Base-by-base conservation (phyloP, 2,797 vertebrate genomes). In the Ctenosaura bakeri region DNA sequence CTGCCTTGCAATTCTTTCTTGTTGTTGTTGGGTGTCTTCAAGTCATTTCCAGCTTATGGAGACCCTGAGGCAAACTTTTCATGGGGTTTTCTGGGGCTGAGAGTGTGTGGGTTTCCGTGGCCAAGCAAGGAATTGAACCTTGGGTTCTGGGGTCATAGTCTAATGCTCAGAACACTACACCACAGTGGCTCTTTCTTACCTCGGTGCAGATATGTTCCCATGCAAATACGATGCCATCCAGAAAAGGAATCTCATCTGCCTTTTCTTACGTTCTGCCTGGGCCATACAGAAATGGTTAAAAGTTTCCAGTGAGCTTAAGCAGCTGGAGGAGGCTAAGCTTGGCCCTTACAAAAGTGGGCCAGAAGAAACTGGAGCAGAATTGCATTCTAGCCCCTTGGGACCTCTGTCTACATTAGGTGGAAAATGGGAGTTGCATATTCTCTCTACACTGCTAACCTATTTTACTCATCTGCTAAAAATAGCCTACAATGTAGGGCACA, bases 401-500 rank as follows among this genome's bases (percentile, higher is more conserved):
- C 10, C 10, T 66, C 42, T 0, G 4, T 52, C 56, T n/a, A 0
- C n/a, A 20, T 89, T 90, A 66, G 46, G 1, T 6, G 0, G 4
- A 77, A 74, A 91, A 66, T 29, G 7, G 0, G 93, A 91, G 84
- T 94, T 91, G 81, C 93, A 82, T 93, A 85, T 90, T 92, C 93
- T 94, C 92, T 93, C 93, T 13, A 86, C 91, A 32, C 94, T 73
- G 78, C 81, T 91, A 73, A 94, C 95, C 96, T 78, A 92, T 91
- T 89, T 95, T 94, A 87, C 1, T 83, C 0, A 0, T 0, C 14
- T 1, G 91, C 95, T 94, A 94, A 95, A 95, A 95, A 95, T 95
- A 96, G 88, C 81, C n/a, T 0, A 14, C 1, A 93, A 96, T 95
- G 90, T 95, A 92, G 96, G 95, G 4, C 95, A 88, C 0, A 5